A percentile compares a stretch with the other conserved stretches of the same genome.
Conservation (phyloP, 2,113 vertebrate genomes). For the Nothoprocta perdicaria region DNA sequence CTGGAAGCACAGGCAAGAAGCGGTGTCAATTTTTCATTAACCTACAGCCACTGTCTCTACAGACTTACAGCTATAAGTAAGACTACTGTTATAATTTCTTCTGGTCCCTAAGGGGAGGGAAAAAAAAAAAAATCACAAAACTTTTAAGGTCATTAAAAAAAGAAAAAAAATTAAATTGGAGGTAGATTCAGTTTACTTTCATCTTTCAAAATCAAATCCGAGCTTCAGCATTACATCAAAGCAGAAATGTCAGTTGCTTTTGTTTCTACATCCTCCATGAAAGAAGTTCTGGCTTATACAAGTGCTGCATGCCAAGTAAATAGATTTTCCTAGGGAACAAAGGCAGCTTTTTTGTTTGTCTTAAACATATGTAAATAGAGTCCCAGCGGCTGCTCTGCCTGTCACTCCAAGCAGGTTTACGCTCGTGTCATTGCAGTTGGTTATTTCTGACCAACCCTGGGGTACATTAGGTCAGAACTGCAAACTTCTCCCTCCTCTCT, state of each 20-base stretch:
- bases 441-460: not conserved
- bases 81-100: conserved; percentile 76
- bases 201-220: conserved; percentile 72
- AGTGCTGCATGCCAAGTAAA: conserved; percentile 48
- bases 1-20: conserved; percentile 57
- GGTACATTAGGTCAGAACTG: not conserved
- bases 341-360: conserved; percentile 51
- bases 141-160: conserved; percentile 74
- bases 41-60: conserved; percentile 65
- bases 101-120: conserved; percentile 48
- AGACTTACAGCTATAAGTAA: conserved; percentile 65
- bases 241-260: conserved; percentile 62
- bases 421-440: conserved; percentile 12
- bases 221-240: conserved; percentile 56
- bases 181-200: conserved; percentile 70
- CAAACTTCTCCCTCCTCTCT: not conserved
- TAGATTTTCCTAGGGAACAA: conserved; percentile 53
- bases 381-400: conserved; percentile 42
- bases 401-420: conserved; percentile 33
- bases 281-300: conserved; percentile 15
- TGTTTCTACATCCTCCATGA: conserved; percentile 46
- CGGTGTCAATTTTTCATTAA: conserved; percentile 79
- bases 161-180: conserved; percentile 52
- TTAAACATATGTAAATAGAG: conserved; percentile 62
- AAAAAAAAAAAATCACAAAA: conserved; percentile 53